Base-by-base conservation (phyloP, 2,113 vertebrate genomes). In the Physeter macrocephalus region DNA sequence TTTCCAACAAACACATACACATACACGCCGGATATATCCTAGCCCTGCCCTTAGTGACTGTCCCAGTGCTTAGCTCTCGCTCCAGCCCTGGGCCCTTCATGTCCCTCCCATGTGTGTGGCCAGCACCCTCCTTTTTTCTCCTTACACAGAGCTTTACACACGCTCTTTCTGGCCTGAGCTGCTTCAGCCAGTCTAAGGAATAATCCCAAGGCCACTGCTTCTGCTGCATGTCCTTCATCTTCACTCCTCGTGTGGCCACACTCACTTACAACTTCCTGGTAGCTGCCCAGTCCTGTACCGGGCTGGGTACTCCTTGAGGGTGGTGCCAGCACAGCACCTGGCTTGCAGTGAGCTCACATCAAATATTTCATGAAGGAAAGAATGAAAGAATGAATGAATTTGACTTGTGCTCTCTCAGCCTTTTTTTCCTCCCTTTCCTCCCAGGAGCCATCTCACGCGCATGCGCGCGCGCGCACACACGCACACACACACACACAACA, bases 291-390 rank as follows among this genome's bases (percentile, higher is more conserved):
- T 57, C 14, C 23, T 20, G 4, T 21, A 12, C 34, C 18, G 66
- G 52, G 4, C 23, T 43, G 39, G 25, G 9, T 2, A 20, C 15
- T 29, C 39, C 20, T 2, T 4, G 54, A 21, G 0, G 8, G 9
- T 0, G 8, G 14, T 6, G 0, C 5, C 8, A n/a, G 0, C 29
- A 39, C 1, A 15, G 13, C 2, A 8, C 29, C 5, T 5, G 34
- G 39, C 15, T 57, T 67, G 27, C 31, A 6, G 4, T 14, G 61
- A 46, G 18, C 21, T 74, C 43, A 10, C 36, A 46, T 36, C n/a
- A 90, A 36, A 39, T n/a, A 41, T 25, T 52, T 85, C 86, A 17
- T 54, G 34, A 52, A 71, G 25, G 20, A 8, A 31, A 41, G 21
- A 61, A 61, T 34, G 21, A 23, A 25, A 31, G 23, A 46, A 39